A percentile compares a stretch with the other conserved stretches of the same genome.
phyloP scores from a whole-genome alignment of 2,797 vertebrate genomes.

The Alfaro cultratus region DNA sequence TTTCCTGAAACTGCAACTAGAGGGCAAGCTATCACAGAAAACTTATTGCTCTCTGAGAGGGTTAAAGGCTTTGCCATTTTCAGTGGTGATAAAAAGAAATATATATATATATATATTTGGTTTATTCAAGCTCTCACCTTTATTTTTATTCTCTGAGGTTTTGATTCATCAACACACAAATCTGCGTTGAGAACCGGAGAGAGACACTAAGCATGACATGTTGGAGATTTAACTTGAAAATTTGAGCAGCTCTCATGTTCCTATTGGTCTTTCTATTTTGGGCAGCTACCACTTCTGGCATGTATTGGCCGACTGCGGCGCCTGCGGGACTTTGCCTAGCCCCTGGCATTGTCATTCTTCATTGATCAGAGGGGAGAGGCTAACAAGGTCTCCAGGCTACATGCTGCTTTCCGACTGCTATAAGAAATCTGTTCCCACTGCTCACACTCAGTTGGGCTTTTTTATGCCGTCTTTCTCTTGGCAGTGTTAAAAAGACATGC shows the following conservation, averaged over 20 bases:
- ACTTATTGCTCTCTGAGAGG: not conserved
- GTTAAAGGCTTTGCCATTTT: not conserved
- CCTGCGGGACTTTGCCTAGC: slow-evolving; percentile 62
- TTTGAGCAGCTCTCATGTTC: slow-evolving; percentile 38
- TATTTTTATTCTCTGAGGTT: slow-evolving; percentile 22
- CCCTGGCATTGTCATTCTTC: slow-evolving; percentile 71
- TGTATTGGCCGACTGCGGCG: slow-evolving; percentile 42
- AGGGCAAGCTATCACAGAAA: slow-evolving; percentile 65
- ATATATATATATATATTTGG: not conserved
- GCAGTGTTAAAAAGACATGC: slow-evolving; percentile 13
- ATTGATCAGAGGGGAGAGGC: slow-evolving; percentile 76
- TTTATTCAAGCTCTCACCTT: slow-evolving; percentile 25
- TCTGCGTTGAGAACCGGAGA: slow-evolving; percentile 7
- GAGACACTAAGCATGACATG: slow-evolving; percentile 54
- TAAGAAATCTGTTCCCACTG: slow-evolving; percentile 50
- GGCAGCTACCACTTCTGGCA: slow-evolving; percentile 53
- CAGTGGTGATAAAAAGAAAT: not conserved
- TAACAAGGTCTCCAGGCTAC: slow-evolving; percentile 75
- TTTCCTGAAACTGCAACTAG: slow-evolving; percentile 58
- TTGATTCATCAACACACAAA: slow-evolving; percentile 13
- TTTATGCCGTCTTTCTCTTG: slow-evolving; percentile 11
- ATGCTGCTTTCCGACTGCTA: slow-evolving; percentile 58
- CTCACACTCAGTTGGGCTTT: slow-evolving; percentile 37
- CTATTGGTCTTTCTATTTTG: slow-evolving; percentile 51
- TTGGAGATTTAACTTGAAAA: slow-evolving; percentile 57